Percentiles rank a stretch among this genome's conserved stretches.
Evolutionary conservation across 2,113 vertebrate genomes (phyloP).

Genomic region (Pampusana beccarii): DNA sequence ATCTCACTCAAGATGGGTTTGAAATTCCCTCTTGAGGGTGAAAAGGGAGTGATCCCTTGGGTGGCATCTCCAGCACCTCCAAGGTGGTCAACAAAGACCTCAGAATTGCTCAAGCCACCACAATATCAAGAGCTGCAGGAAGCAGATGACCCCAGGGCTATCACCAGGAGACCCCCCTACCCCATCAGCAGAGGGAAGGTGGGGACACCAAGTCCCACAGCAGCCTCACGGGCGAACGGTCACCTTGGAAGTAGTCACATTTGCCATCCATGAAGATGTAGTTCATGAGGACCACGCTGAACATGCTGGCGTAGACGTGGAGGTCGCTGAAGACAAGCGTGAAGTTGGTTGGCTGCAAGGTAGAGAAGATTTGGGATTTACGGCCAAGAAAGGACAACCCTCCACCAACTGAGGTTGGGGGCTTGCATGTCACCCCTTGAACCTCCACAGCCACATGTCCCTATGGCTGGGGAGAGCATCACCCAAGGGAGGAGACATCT

Average conservation of each 20-base stretch:
- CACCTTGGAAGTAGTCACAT: conserved; percentile 90
- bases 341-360: conserved; percentile 79
- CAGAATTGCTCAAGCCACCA: not conserved
- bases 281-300: conserved; percentile 86
- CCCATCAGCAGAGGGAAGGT: not conserved
- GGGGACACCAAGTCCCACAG: rapidly evolving
- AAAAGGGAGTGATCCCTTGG: not conserved
- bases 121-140: not conserved
- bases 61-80: not conserved
- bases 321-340: conserved; percentile 82
- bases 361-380: not conserved
- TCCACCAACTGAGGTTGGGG: rapidly evolving
- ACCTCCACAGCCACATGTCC: rapidly evolving
- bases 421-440: not conserved
- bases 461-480: not conserved
- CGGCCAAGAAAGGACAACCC: not conserved
- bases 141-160: not conserved
- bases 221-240: rapidly evolving
- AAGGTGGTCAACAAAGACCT: not conserved
- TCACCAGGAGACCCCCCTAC: not conserved
- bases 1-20: not conserved
- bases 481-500: not conserved
- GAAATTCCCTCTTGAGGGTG: not conserved
- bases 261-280: conserved; percentile 90
- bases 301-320: conserved; percentile 85